Evolutionary conservation across 2,113 vertebrate species (phyloP).

Genomic region (Phylloscopus trochiloides): DNA sequence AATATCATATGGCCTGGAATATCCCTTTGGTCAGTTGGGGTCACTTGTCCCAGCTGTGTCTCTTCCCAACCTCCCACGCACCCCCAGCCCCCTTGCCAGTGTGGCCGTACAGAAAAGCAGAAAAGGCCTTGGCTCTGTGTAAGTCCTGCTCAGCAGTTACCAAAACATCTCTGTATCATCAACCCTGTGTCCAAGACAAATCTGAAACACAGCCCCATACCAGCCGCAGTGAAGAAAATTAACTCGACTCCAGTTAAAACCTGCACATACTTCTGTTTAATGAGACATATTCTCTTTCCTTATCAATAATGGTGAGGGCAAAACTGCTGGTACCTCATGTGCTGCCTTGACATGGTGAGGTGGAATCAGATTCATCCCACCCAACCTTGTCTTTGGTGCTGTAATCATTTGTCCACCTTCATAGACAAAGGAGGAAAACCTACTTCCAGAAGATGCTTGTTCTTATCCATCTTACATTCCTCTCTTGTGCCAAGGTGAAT

Average conservation of each 20-base stretch:
- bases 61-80: fast-evolving
- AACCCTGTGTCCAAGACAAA: not conserved
- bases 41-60: not conserved
- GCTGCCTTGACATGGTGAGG: not conserved
- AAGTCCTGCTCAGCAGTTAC: not conserved
- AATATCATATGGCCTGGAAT: not conserved
- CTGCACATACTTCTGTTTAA: not conserved
- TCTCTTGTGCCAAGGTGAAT: not conserved
- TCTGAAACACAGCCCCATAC: not conserved
- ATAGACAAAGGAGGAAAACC: not conserved
- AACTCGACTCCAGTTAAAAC: not conserved
- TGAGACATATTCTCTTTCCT: not conserved
- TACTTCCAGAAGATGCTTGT: not conserved
- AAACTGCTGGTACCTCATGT: not conserved
- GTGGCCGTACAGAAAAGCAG: not conserved
- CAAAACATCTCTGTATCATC: not conserved
- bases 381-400: not conserved
- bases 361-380: not conserved
- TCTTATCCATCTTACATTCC: not conserved
- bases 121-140: not conserved
- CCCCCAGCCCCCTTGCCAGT: not conserved
- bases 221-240: not conserved
- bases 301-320: not conserved
- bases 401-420: not conserved
- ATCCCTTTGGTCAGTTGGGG: not conserved